Conservation (phyloP, 2,888 invertebrate genomes). For the Argyresthia albistria region DNA sequence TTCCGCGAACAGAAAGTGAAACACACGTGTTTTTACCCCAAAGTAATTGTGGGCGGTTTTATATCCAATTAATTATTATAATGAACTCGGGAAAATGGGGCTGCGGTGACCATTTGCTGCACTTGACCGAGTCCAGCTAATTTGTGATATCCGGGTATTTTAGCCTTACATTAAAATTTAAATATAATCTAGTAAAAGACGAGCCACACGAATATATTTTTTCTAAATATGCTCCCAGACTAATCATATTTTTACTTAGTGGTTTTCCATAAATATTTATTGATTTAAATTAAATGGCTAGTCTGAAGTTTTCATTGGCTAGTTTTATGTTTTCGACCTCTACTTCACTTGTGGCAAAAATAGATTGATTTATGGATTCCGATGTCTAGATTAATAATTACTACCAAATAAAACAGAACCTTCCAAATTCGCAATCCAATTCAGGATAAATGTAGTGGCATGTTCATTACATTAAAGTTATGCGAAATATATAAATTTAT, state of each 20-base stretch:
- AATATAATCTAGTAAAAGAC: too few relatives aligned
- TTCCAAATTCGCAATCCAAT: background rate
- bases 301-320: background rate
- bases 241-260: too few relatives aligned
- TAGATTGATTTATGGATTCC: too few relatives aligned
- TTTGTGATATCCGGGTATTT: constrained; percentile 55
- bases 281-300: too few relatives aligned
- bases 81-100: constrained; percentile 48
- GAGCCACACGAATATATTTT: too few relatives aligned
- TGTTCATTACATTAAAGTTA: background rate
- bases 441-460: background rate
- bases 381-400: too few relatives aligned
- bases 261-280: too few relatives aligned
- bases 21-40: constrained; percentile 57
- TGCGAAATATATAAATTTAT: background rate
- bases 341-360: too few relatives aligned
- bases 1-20: background rate
- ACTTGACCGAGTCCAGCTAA: constrained; percentile 52
- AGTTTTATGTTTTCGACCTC: too few relatives aligned
- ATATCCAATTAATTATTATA: constrained; percentile 64
- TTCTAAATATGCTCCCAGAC: too few relatives aligned
- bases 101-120: constrained; percentile 38
- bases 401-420: too few relatives aligned
- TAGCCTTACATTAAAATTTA: background rate
- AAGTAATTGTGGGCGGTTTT: constrained; percentile 61